Evolutionary conservation across 1,140 invertebrate species (phyloP).

Genomic region (Euwallacea similis): DNA sequence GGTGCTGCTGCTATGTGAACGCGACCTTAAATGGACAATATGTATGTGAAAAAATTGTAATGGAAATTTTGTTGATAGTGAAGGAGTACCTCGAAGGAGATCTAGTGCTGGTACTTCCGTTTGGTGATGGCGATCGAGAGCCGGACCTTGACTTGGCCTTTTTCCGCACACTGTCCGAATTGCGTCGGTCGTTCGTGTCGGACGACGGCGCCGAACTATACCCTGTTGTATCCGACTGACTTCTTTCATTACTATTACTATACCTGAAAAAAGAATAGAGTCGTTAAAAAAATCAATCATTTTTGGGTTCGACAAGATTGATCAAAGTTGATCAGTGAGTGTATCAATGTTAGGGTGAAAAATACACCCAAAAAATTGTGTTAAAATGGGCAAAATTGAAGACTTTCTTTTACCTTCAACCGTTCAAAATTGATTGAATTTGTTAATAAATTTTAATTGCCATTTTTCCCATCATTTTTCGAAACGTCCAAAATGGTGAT

Average conservation of each 20-base stretch:
- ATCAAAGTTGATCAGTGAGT: no score
- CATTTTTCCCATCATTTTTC: no score
- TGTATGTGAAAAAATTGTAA: neutral
- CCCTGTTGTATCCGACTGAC: constrained; percentile 52
- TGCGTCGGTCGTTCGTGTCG: constrained; percentile 47
- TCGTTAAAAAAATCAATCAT: no score
- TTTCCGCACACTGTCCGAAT: constrained; percentile 51
- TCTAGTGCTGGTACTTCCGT: constrained; percentile 56
- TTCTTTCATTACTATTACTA: constrained; percentile 40
- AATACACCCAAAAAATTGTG: no score
- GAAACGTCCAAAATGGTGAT: no score
- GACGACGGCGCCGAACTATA: constrained; percentile 49
- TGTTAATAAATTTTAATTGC: no score
- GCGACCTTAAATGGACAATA: constrained; percentile 49
- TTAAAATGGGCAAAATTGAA: no score
- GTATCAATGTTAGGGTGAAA: no score
- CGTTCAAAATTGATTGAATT: no score
- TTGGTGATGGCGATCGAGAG: constrained; percentile 55
- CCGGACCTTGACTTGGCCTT: constrained; percentile 58
- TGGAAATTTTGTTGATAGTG: constrained; percentile 4
- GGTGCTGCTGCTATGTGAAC: constrained; percentile 56
- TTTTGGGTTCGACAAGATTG: neutral
- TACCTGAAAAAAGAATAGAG: constrained; percentile 32
- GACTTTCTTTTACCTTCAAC: no score
- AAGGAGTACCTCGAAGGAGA: constrained; percentile 56